Evolutionary conservation across 2,888 invertebrate species (phyloP), one percentile per base, ranked within the genome.

Genomic region (Lasioglossum malachurum): DNA sequence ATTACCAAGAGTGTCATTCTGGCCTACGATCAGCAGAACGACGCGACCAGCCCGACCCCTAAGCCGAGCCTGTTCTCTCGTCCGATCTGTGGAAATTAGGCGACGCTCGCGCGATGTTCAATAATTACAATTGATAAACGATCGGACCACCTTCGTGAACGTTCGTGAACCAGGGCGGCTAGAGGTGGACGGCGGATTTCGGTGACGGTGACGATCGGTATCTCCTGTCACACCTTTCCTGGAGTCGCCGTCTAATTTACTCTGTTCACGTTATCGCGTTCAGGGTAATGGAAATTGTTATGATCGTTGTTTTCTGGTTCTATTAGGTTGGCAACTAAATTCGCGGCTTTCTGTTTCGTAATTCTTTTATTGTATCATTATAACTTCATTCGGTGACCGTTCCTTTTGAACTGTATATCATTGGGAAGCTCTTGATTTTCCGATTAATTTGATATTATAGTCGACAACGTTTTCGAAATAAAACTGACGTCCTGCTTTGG

Each of bases 1-100:
- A 93, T 93, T 93, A 92, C 92, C 94, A 94, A 93, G 93, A 94
- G 94, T 94, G 93, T 94, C 94, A 93, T 93, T 93, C 92, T 91
- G 92, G 89, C 91, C 90, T 87, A 86, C 89, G 90, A 82, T 85
- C 80, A 38, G 35, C 73, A 49, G 49, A 73, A 73, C 73, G 73
- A 38, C 38, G 31, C 31, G 60, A 82, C 86, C 8, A 57, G 67
- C 87, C 87, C 87, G 53, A 53, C 53, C 53, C 53, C 53, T 85
- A 84, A 86, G 87, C 87, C 82, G 19, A 71, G 73, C 79, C 84
- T 60, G 83, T 80, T 87, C 87, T 53, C 53, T 53, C 53, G 81
- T 80, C 78, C 87, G 83, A 81, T 84, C 79, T 75, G 74, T 83
- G 82, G 78, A 85, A 85, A 90, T 93, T 93, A 91, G 91, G 89